phyloP scores from a whole-genome alignment of 2,797 vertebrate genomes.

The Molossus molossus region DNA sequence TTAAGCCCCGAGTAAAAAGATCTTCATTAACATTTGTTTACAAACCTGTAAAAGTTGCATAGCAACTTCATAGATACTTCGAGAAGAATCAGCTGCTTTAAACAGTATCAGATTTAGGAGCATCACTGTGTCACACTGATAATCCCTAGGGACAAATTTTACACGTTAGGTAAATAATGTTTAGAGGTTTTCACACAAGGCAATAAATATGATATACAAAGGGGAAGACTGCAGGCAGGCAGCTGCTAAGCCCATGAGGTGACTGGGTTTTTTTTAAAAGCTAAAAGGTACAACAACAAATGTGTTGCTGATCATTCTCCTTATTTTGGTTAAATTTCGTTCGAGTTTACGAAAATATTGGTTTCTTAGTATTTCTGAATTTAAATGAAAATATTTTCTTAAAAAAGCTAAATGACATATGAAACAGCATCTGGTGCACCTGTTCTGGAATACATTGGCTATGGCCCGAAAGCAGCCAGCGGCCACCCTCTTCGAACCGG shows the following conservation, averaged over 20 bases:
- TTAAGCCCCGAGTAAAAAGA: not conserved
- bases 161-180: constrained; percentile 62
- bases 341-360: not conserved
- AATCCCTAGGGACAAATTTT: constrained; percentile 93
- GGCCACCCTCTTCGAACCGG: constrained; percentile 96
- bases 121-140: constrained; percentile 99
- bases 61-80: constrained; percentile 98
- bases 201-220: not conserved
- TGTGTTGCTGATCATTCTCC: not conserved
- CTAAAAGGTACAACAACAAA: not conserved
- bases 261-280: not conserved
- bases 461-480: constrained; percentile 99
- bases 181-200: not conserved
- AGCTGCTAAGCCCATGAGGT: not conserved
- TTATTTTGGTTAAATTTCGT: not conserved
- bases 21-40: constrained; percentile 68
- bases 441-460: constrained; percentile 98
- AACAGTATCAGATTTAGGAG: constrained; percentile 99
- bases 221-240: not conserved
- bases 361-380: constrained; percentile 37
- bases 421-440: constrained; percentile 87
- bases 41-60: constrained; percentile 99
- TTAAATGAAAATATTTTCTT: not conserved
- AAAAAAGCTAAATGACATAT: fast-evolving
- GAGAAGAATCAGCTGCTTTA: constrained; percentile 98